A percentile compares a stretch with the other conserved stretches of the same genome.
Conservation (phyloP, 2,888 invertebrate genomes). For the Drosophila affinis region DNA sequence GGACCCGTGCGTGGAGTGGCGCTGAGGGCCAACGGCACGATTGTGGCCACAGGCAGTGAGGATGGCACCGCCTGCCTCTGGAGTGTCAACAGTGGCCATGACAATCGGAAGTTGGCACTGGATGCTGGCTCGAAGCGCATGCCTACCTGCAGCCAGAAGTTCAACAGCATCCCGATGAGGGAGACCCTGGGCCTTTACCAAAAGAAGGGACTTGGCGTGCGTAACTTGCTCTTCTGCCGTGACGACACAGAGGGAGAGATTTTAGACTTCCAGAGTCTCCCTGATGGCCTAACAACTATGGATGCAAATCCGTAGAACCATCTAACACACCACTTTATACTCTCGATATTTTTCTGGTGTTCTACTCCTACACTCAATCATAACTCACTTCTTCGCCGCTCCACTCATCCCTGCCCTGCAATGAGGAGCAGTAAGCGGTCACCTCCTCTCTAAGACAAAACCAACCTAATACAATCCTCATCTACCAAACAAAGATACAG, state of each 20-base stretch:
- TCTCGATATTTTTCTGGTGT: too few species aligned
- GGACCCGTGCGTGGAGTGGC: slow-evolving; percentile 98
- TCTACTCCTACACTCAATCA: too few species aligned
- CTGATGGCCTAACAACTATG: too few species aligned
- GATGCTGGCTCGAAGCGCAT: slow-evolving; percentile 89
- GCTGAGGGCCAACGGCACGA: slow-evolving; percentile 92
- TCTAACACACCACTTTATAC: too few species aligned
- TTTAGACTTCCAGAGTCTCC: slow-evolving; percentile 84
- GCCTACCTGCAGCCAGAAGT: slow-evolving; percentile 95
- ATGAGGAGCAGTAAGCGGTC: too few species aligned
- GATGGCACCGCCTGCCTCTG: slow-evolving; percentile 97
- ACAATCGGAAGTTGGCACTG: slow-evolving; percentile 96
- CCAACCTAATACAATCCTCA: too few species aligned
- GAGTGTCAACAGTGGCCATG: slow-evolving; percentile 95
- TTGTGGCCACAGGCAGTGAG: slow-evolving; percentile 95
- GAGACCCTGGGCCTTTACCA: slow-evolving; percentile 85
- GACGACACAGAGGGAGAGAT: slow-evolving; percentile 95
- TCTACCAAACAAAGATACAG: too few species aligned
- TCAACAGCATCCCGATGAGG: slow-evolving; percentile 86
- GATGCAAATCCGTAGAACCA: too few species aligned
- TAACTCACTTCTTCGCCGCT: too few species aligned
- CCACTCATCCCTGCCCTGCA: too few species aligned
- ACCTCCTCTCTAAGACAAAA: too few species aligned
- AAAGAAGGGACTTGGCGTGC: slow-evolving; percentile 89
- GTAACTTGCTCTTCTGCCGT: slow-evolving; percentile 91